Conservation (phyloP, 2,113 vertebrate genomes). For the Malurus elegans region DNA sequence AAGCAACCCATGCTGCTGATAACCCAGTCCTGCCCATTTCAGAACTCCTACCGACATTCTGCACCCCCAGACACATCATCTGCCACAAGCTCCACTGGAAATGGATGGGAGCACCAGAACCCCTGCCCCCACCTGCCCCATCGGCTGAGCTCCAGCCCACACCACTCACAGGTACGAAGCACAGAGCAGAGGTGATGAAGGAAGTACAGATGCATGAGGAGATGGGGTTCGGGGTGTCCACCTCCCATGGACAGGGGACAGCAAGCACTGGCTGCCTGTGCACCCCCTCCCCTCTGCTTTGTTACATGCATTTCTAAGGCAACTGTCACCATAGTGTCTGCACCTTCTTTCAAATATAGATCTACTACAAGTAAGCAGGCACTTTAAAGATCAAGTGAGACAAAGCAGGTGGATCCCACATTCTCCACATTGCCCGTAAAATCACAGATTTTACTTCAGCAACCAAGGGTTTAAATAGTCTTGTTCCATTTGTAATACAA, state of each 20-base stretch:
- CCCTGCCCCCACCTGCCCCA: background rate
- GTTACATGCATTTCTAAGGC: constrained; percentile 35
- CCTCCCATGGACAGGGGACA: background rate
- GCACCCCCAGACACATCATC: rapidly evolving
- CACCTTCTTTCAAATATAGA: constrained; percentile 14
- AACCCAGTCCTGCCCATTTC: background rate
- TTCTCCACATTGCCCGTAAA: background rate
- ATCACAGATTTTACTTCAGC: background rate
- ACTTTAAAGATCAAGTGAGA: background rate
- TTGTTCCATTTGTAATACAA: background rate
- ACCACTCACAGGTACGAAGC: background rate
- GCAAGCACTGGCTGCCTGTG: background rate
- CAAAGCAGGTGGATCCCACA: background rate
- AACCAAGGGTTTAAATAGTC: background rate
- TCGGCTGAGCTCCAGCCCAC: background rate
- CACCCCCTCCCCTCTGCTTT: background rate
- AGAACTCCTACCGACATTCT: background rate
- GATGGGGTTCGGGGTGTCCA: background rate
- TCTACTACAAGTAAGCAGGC: background rate
- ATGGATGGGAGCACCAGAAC: background rate
- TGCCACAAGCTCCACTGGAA: background rate
- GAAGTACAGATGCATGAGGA: rapidly evolving
- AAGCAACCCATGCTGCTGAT: background rate
- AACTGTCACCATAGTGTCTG: constrained; percentile 41
- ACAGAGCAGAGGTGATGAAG: background rate